These are phyloP conservation scores for Cassiopea xamachana DNA, from an alignment of 30 jellyfish, hydroid and myxozoan genomes.

Conservation along the genomic window DNA sequence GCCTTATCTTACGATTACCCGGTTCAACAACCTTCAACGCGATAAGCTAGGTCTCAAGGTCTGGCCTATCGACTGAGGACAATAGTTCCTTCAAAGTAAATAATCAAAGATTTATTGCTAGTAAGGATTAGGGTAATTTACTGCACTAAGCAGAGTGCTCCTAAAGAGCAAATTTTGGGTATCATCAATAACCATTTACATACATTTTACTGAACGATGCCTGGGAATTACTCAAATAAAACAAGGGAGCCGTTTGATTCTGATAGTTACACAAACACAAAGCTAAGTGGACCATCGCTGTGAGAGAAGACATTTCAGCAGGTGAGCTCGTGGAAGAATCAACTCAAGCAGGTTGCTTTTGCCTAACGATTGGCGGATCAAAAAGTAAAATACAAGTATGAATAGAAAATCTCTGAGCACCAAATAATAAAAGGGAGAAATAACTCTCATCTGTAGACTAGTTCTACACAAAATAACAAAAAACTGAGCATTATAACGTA, in stretches of 20 bases:
- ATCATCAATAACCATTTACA: neutral
- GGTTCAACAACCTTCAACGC: neutral
- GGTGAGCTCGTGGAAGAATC: slow-evolving; percentile 37
- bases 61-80: neutral
- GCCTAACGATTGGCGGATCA: neutral
- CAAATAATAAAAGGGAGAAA: neutral
- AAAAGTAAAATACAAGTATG: neutral
- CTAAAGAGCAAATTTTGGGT: neutral
- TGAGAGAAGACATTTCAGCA: slow-evolving; percentile 43
- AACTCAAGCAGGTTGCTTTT: slow-evolving; percentile 30
- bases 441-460: neutral
- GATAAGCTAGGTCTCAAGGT: neutral
- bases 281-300: slow-evolving; percentile 24
- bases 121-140: neutral
- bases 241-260: neutral
- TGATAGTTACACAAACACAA: slow-evolving; percentile 12
- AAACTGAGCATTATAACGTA: neutral
- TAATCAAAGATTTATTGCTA: neutral
- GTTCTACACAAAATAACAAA: neutral
- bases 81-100: neutral
- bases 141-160: too few relatives aligned
- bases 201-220: slow-evolving; percentile 1
- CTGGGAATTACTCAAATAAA: neutral
- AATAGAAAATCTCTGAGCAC: neutral
- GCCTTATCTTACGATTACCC: slow-evolving; percentile 11